Percentiles rank a stretch among this genome's conserved stretches.
phyloP scores from a whole-genome alignment of 2,113 vertebrate species.

The Pavo muticus region DNA sequence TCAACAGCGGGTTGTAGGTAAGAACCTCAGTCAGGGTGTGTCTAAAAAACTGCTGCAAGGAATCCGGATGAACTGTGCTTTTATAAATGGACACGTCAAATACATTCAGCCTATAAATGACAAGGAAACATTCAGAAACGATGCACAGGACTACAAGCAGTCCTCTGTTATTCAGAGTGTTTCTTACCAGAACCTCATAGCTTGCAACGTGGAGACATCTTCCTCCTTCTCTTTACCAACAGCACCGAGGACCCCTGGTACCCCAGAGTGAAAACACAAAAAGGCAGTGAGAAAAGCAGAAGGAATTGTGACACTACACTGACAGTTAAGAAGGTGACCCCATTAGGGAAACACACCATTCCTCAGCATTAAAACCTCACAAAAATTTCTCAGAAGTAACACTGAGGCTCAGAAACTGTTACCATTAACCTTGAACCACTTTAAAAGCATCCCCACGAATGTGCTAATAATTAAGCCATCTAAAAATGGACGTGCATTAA shows the following conservation, averaged over 20 bases:
- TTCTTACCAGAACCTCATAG: constrained; percentile 74
- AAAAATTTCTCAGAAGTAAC: not conserved
- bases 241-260: constrained; percentile 74
- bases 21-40: constrained; percentile 87
- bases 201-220: not conserved
- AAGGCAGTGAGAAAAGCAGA: not conserved
- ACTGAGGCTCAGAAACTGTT: not conserved
- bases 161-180: not conserved
- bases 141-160: not conserved
- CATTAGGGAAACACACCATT: not conserved
- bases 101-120: constrained; percentile 77
- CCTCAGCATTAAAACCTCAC: not conserved
- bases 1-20: constrained; percentile 85
- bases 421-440: constrained; percentile 34
- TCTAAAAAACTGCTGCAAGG: constrained; percentile 81
- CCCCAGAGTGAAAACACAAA: not conserved
- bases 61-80: constrained; percentile 44
- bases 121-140: not conserved
- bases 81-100: constrained; percentile 63
- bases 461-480: not conserved
- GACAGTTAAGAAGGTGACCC: not conserved
- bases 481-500: not conserved
- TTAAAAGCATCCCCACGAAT: not conserved
- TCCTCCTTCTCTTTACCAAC: constrained; percentile 62
- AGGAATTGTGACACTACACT: not conserved